Base-by-base conservation (phyloP, 1,140 invertebrate species). In the Colletes latitarsis region DNA sequence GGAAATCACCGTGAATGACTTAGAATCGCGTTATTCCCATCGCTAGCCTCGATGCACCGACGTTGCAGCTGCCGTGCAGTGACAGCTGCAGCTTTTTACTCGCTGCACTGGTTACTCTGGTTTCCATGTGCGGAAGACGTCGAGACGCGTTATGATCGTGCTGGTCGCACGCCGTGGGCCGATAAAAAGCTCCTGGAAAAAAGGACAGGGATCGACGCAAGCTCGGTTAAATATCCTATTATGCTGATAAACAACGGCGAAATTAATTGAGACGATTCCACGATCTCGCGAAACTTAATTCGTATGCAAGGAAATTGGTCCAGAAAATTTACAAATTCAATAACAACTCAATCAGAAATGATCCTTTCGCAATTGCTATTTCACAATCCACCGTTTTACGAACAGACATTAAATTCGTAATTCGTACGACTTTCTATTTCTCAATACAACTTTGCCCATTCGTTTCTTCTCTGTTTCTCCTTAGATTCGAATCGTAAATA, bases 81-180 rank as follows among this genome's bases (percentile, higher is more conserved):
- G 74, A 77, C 79, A 81, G 79, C 79, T 81, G 79, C 73, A 77
- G 55, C 73, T 81, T 81, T 81, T 81, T 77, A 43, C 79, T 57
- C 30, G 21, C n/a, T 77, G 74, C 79, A 81, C 79, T 81, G 79
- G 79, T 81, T 81, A 81, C 79, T 81, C 79, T 81, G 79, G 79
- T 81, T 81, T 81, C 74, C 73, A 81, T 81, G 79, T 60, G 77
- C 77, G 77, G 77, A 79, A 79, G 58, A 79, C 77, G 57, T 77
- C 57, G 60, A 9, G 70, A 30, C 58, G 17, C 58, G 74, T 62
- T 52, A 19, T 19, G 76, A 71, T 71, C 57, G 68, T 57, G 69
- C 70, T 4, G 41, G 69, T 79, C 77, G 60, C 70, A 79, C 70
- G 77, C 58, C 77, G n/a, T 46, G 14, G 39, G 14, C 52, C 19